Percentiles rank a stretch among this genome's conserved stretches.
These are phyloP conservation scores for Chitala chitala DNA, from an alignment of 2,113 vertebrate species.

Conservation along the genomic window DNA sequence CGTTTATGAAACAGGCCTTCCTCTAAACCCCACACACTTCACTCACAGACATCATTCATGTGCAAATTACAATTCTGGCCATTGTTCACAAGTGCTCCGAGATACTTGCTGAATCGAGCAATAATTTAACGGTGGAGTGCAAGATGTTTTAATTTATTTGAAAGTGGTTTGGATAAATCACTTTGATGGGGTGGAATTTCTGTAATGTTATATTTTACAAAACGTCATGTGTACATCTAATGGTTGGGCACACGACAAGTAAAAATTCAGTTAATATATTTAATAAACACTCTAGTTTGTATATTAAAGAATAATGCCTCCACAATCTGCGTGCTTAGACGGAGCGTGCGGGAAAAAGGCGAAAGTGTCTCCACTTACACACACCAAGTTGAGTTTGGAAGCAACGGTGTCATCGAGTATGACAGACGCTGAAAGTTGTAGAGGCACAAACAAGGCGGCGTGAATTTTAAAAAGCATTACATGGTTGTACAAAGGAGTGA, in stretches of 20 bases:
- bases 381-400: not conserved
- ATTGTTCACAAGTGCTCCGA: conserved; percentile 54
- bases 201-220: not conserved
- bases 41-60: conserved; percentile 68
- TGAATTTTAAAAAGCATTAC: not conserved
- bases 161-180: conserved; percentile 34
- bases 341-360: not conserved
- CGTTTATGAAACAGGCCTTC: conserved; percentile 54
- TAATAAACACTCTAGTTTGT: not conserved
- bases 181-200: conserved; percentile 17
- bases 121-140: conserved; percentile 50
- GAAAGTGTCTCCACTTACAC: not conserved
- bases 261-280: not conserved
- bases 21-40: conserved; percentile 56
- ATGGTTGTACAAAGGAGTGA: not conserved
- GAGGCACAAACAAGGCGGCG: too few species aligned
- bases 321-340: not conserved
- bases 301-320: not conserved
- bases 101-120: conserved; percentile 60
- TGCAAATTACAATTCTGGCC: conserved; percentile 57
- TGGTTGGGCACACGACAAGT: not conserved
- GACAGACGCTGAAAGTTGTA: not conserved
- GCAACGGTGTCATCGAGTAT: not conserved
- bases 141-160: conserved; percentile 46
- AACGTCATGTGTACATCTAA: conserved; percentile 11